Evolutionary conservation across 2,888 invertebrate genomes (phyloP), one percentile per base, ranked within the genome.

Genomic region (Synanthedon vespiformis): DNA sequence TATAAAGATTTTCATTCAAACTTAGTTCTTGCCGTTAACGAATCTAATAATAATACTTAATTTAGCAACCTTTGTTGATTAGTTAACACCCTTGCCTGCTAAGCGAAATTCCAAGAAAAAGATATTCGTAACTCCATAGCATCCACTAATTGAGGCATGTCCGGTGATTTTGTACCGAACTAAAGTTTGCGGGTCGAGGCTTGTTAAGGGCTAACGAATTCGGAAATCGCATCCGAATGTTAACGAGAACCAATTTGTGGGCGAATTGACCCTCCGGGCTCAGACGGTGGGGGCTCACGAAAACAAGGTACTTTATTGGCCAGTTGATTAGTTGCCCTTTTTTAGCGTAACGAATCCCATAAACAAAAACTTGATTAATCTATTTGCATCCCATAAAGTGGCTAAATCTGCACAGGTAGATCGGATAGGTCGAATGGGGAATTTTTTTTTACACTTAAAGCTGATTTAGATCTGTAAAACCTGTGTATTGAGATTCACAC

Each of bases 201-300:
- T 82, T 77, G 80, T 81, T 83, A 80, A 70, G 74, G 74, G 70
- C 72, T 65, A 74, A 77, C 77, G 74, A 80, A 82, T 80, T 82
- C 80, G 75, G 77, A 77, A 81, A 82, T 81, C 78, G 80, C 74
- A 67, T 75, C 76, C 75, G 73, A 81, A 81, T 82, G 83, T 77
- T 84, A 83, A 84, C 82, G 81, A 80, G 77, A 68, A 72, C 76
- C 82, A 81, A 82, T 84, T 83, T 83, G 74, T 62, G 77, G 74
- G 69, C 61, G 64, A 63, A 68, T 63, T 63, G 65, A 67, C 72
- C 76, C 63, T 63, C 13, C 22, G 56, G 61, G 60, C 62, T 62
- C 61, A 68, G 66, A 63, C 59, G 61, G 68, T 51, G 72, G 64
- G 67, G 34, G 34, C 34, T 34, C 64, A 55, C 62, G 56, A 64